Evolutionary conservation across 2,797 vertebrate genomes (phyloP), one percentile per base, ranked within the genome.

Genomic region (Megaceryle alcyon): DNA sequence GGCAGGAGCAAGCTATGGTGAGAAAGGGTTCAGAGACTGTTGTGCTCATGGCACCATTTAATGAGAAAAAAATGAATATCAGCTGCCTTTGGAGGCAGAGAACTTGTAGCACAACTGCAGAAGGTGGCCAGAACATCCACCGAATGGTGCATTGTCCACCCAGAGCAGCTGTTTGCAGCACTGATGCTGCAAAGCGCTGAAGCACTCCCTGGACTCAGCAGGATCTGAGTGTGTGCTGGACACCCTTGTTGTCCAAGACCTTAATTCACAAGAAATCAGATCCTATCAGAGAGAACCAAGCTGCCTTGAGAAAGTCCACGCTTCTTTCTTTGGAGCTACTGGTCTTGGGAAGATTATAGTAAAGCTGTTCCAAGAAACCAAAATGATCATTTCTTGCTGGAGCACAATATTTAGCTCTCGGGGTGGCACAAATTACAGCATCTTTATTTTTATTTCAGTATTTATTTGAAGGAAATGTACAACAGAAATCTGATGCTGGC

Each of bases 371-470:
- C 53, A 82, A 93, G 61, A 88, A 95, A 84, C 37, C 61, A 80
- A 94, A 95, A 76, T 22, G 90, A 93, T 95, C 51, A 41, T 97
- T 96, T 95, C 92, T 95, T 90, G 71, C 83, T 51, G 65, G 60
- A 95, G 48, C 7, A 11, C 85, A 69, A 82, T 5, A 54, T 53
- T 90, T 66, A 80, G 82, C 82, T 96, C 95, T 86, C 23, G 33
- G 90, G 73, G 77, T 85, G 76, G 86, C 94, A 91, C 90, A 84
- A 92, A 97, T 94, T 89, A 93, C 82, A 95, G 92, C 79, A 54
- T 81, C 88, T 75, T 96, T 95, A 82, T 96, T 96, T 96, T 92
- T 94, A 92, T 83, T 94, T 85, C 54, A 37, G 90, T 71, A 60
- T 86, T 93, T 82, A 87, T 85, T 86, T 92, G 92, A 95, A 96